Evolutionary conservation across 2,888 invertebrate genomes (phyloP), one percentile per base, ranked within the genome.

Genomic region (Nemapogon koenigi): DNA sequence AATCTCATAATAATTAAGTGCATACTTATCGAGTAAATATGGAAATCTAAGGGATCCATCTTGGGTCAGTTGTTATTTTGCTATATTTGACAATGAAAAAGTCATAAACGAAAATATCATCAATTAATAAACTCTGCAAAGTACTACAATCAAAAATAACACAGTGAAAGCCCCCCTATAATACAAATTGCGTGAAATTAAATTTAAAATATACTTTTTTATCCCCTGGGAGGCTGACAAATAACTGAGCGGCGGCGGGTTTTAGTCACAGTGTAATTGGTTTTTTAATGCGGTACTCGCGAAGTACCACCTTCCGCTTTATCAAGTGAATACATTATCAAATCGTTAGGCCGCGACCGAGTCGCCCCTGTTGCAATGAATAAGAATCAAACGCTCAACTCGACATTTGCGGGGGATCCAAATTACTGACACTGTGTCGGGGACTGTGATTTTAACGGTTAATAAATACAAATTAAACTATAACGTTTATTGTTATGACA

Each of bases 261-360:
- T 76, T 78, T 76, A 70, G 78, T 66, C 61, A 69, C 71, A 64
- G 64, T 71, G 71, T 78, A 78, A 78, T 78, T 78, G 78, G 75
- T 75, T 78, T 78, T 78, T 78, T 78, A 78, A 76, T 76, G 67
- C 73, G 62, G 62, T 55, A 62, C 62, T 64, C 63, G 72, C 68
- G 62, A 68, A 72, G 73, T 76, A 75, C 71, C 68, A 66, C 66
- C 75, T 72, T 73, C 68, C 71, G 67, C 70, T 71, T 69, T 76
- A 78, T 76, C 70, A 71, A 78, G 75, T 73, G 78, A 76, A 78
- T 78, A 75, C 70, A 76, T 78, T 78, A 78, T 75, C 76, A 78
- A 78, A 73, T 75, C 72, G 75, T 76, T 71, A 66, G 67, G 63
- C 55, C 59, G 70, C 62, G 66, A 65, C 57, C 59, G 61, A 11